These are phyloP conservation scores for Caenorhabditis sp. DNA, from an alignment of 2,888 invertebrate genomes.

Conservation along the genomic window DNA sequence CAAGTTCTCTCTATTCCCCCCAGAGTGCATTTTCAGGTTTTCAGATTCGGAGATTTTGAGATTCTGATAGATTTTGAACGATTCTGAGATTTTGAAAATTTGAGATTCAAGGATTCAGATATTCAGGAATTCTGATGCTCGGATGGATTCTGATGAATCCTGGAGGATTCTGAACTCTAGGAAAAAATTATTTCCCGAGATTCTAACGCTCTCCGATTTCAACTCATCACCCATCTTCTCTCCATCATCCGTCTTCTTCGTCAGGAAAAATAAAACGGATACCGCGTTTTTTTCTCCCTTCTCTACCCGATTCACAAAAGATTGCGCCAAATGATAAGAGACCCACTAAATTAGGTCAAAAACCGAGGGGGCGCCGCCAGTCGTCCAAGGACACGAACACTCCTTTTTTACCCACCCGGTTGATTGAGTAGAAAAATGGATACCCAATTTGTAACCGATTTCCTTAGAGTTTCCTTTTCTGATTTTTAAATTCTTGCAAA, in stretches of 20 bases:
- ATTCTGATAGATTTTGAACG: too few species aligned
- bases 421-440: slow-evolving; percentile 3
- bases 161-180: too few species aligned
- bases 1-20: too few species aligned
- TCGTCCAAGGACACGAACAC: slow-evolving; percentile 22
- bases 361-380: neutral
- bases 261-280: neutral
- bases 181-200: too few species aligned
- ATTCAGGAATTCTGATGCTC: too few species aligned
- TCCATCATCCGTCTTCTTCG: neutral
- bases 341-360: slow-evolving; percentile 17
- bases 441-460: neutral
- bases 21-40: too few species aligned
- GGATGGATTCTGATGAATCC: too few species aligned
- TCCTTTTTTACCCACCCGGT: neutral
- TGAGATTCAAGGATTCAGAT: too few species aligned
- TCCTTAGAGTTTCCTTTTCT: slow-evolving; percentile 4
- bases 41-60: too few species aligned
- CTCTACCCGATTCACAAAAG: neutral
- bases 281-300: neutral
- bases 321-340: slow-evolving; percentile 33
- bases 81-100: too few species aligned
- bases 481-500: neutral
- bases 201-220: too few species aligned
- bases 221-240: too few species aligned